These are phyloP conservation scores for Drosophila bunnanda DNA, from an alignment of 2,888 invertebrate species.

Conservation along the genomic window DNA sequence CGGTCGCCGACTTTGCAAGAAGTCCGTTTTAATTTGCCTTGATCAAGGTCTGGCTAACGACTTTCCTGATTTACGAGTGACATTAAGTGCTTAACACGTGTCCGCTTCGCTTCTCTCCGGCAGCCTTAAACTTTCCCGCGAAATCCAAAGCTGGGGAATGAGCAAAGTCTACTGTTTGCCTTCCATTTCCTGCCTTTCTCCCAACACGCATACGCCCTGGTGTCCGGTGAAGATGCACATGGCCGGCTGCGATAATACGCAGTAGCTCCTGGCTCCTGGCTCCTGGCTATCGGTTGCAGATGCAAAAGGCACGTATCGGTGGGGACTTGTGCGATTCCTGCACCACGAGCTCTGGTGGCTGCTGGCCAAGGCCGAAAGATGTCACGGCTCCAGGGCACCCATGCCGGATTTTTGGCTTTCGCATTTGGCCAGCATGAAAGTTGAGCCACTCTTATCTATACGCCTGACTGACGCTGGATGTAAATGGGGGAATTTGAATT, in stretches of 20 bases:
- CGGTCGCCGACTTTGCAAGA: neutral
- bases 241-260: conserved; percentile 45
- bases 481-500: neutral
- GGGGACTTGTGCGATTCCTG: conserved; percentile 25
- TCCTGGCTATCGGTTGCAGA: conserved; percentile 13
- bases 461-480: conserved; percentile 53
- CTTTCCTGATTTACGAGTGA: conserved; percentile 35
- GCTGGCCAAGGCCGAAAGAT: conserved; percentile 21
- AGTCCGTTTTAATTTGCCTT: conserved; percentile 36
- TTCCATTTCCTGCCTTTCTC: conserved; percentile 5
- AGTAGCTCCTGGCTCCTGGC: conserved; percentile 5
- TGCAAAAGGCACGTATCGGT: conserved; percentile 48
- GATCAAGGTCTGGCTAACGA: conserved; percentile 22
- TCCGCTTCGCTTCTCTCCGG: conserved; percentile 9
- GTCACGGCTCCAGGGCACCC: conserved; percentile 45
- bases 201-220: conserved; percentile 16
- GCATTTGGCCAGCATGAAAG: conserved; percentile 21
- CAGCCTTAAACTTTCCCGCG: conserved; percentile 4
- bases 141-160: neutral
- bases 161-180: neutral
- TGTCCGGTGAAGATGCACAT: conserved; percentile 39
- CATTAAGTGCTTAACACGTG: conserved; percentile 50
- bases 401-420: conserved; percentile 14
- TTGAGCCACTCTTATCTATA: conserved; percentile 58
- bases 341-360: conserved; percentile 9